Conservation (phyloP, 2,797 vertebrate genomes). For the Nasua narica region DNA sequence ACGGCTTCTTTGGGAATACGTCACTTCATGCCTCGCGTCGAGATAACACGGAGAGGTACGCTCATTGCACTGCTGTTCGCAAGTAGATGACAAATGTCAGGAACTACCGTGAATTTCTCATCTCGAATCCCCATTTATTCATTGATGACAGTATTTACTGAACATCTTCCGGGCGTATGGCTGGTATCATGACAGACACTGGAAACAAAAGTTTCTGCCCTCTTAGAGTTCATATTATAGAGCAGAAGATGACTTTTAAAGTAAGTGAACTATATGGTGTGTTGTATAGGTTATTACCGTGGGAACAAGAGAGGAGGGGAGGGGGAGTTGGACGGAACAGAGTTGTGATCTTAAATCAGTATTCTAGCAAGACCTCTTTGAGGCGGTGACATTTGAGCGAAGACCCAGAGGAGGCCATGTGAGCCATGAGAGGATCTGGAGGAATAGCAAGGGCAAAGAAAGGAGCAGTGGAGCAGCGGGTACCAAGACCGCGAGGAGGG, state of each 20-base stretch:
- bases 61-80: neutral
- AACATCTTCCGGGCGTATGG: neutral
- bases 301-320: neutral
- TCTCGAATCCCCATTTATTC: neutral
- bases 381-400: neutral
- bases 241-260: conserved; percentile 17
- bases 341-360: neutral
- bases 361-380: neutral
- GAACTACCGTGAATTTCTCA: neutral
- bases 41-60: neutral
- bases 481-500: neutral
- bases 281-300: neutral
- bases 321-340: neutral
- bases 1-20: neutral
- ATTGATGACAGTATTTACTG: neutral
- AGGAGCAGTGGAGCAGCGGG: neutral
- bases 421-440: neutral
- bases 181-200: neutral
- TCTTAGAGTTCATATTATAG: neutral
- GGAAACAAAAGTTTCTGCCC: neutral
- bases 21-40: neutral
- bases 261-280: neutral
- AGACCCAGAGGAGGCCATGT: neutral
- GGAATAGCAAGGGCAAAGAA: neutral
- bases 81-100: neutral